A percentile compares a stretch with the other conserved stretches of the same genome.
phyloP scores from a whole-genome alignment of 2,113 vertebrate species.

The Nothoprocta pentlandii region DNA sequence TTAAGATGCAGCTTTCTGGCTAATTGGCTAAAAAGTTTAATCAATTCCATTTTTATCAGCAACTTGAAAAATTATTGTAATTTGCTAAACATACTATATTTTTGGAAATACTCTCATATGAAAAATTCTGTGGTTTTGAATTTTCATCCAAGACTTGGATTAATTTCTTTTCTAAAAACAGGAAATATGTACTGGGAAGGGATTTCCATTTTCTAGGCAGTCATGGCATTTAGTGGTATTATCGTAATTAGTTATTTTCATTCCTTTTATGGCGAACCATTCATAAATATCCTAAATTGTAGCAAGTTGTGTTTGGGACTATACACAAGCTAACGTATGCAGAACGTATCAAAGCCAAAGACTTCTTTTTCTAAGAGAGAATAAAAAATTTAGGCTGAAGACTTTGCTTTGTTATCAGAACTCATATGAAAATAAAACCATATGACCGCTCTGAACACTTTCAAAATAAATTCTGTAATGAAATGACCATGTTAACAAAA shows the following conservation, averaged over 20 bases:
- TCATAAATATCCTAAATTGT: conserved; percentile 48
- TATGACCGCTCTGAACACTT: background rate
- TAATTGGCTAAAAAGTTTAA: background rate
- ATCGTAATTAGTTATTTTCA: conserved; percentile 61
- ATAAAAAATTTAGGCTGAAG: background rate
- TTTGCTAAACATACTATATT: conserved; percentile 3
- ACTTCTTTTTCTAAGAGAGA: background rate
- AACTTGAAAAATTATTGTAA: background rate
- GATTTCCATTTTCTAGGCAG: conserved; percentile 61
- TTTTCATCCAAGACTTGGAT: conserved; percentile 45
- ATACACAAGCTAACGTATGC: background rate
- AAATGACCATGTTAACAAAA: background rate
- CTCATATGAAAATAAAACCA: background rate
- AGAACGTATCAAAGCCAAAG: background rate
- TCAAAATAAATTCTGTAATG: background rate
- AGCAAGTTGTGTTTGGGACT: background rate
- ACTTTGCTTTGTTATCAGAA: background rate
- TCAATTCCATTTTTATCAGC: conserved; percentile 7
- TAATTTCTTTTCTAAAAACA: conserved; percentile 49
- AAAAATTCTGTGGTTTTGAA: conserved; percentile 58
- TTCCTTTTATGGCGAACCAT: conserved; percentile 56
- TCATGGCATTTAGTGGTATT: conserved; percentile 44
- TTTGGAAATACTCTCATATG: conserved; percentile 1
- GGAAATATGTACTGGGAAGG: conserved; percentile 55
- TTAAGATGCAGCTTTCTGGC: background rate